Conservation (phyloP, 2,113 vertebrate genomes). For the Phylloscopus whistleri region DNA sequence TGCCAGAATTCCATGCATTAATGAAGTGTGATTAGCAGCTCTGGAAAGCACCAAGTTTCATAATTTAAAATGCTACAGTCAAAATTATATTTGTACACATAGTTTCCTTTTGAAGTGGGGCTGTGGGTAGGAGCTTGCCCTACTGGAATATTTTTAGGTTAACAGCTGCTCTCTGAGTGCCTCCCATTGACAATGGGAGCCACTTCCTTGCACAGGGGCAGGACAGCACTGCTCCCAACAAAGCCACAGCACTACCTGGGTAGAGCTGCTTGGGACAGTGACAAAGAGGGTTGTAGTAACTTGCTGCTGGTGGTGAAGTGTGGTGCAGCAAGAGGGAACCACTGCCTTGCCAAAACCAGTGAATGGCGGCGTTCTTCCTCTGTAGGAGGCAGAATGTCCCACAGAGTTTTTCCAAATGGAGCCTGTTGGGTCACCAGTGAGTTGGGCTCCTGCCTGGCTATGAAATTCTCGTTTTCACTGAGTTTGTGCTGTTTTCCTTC, state of each 20-base stretch:
- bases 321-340: neutral
- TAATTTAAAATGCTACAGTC: neutral
- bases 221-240: neutral
- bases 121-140: neutral
- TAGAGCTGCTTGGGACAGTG: neutral
- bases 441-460: neutral
- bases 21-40: neutral
- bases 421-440: accelerated
- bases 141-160: neutral
- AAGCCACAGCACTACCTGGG: neutral
- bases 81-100: neutral
- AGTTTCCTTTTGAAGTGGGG: neutral
- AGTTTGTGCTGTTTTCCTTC: neutral
- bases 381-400: neutral
- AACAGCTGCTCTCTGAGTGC: neutral
- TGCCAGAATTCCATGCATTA: neutral
- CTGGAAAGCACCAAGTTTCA: neutral
- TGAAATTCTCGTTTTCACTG: neutral
- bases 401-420: neutral
- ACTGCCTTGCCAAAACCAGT: neutral
- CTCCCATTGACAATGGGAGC: neutral
- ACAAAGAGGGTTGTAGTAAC: neutral
- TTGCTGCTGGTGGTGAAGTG: neutral
- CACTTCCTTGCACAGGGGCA: neutral
- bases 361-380: neutral